phyloP scores from a whole-genome alignment of 2,888 invertebrate genomes.

The Patella caerulea region DNA sequence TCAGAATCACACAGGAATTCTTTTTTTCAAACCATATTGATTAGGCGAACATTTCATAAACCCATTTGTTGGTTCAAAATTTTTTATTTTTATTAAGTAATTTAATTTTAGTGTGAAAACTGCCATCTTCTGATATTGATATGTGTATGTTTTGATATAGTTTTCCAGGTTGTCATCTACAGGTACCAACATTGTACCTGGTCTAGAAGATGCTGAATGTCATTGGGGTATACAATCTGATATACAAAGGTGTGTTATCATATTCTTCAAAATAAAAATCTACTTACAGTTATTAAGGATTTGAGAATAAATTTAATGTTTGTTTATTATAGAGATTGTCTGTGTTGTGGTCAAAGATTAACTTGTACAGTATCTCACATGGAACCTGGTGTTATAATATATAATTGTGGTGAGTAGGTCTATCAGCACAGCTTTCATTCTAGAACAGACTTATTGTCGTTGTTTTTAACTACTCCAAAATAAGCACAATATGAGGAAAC shows the following conservation, averaged over 20 bases:
- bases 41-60: no score
- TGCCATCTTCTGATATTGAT: no score
- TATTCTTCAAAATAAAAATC: background rate
- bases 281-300: background rate
- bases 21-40: no score
- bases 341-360: constrained; percentile 43
- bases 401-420: constrained; percentile 51
- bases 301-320: background rate
- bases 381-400: constrained; percentile 52
- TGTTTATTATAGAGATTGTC: constrained; percentile 41
- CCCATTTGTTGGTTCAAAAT: no score
- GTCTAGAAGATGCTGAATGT: constrained; percentile 52
- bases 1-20: no score
- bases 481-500: no score
- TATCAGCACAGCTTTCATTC: no score
- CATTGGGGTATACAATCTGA: constrained; percentile 54
- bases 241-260: constrained; percentile 42
- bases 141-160: background rate
- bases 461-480: no score
- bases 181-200: constrained; percentile 20
- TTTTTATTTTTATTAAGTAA: no score
- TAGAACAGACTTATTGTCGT: no score
- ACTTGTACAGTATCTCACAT: constrained; percentile 51
- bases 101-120: no score
- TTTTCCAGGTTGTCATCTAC: constrained; percentile 21